Conservation (phyloP, 2,797 vertebrate genomes). For the Tokudaia muenninki region DNA sequence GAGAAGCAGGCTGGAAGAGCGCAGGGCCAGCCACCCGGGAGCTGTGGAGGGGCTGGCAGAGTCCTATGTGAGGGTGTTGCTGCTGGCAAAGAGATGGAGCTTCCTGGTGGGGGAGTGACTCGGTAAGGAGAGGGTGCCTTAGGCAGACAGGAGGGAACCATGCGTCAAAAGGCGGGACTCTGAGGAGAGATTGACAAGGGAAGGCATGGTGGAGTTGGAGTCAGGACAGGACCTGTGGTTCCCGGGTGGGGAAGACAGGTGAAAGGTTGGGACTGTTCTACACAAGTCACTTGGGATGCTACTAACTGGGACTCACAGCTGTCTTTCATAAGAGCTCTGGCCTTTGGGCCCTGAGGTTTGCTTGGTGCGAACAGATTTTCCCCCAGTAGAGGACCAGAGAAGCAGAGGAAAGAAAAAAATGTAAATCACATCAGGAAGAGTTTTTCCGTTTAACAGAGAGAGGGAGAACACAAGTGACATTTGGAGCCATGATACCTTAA, state of each 20-base stretch:
- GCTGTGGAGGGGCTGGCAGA: neutral
- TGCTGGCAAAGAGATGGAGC: neutral
- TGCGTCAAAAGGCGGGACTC: neutral
- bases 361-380: neutral
- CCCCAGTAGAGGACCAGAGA: conserved; percentile 56
- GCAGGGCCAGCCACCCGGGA: neutral
- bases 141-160: neutral
- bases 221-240: neutral
- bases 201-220: neutral
- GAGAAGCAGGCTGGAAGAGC: neutral
- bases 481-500: conserved; percentile 90
- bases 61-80: neutral
- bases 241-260: accelerated
- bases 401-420: conserved; percentile 74
- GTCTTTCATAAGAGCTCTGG: neutral
- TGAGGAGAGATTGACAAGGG: neutral
- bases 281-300: conserved; percentile 35
- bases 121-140: neutral
- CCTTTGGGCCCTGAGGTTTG: neutral
- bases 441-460: conserved; percentile 71
- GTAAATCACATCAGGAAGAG: conserved; percentile 85
- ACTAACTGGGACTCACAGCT: neutral
- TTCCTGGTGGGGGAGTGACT: conserved; percentile 20
- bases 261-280: neutral
- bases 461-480: conserved; percentile 89